Percentiles rank a stretch among this genome's conserved stretches.
Conservation (phyloP, 2,888 invertebrate species). For the Lordiphosa andalusiaca region DNA sequence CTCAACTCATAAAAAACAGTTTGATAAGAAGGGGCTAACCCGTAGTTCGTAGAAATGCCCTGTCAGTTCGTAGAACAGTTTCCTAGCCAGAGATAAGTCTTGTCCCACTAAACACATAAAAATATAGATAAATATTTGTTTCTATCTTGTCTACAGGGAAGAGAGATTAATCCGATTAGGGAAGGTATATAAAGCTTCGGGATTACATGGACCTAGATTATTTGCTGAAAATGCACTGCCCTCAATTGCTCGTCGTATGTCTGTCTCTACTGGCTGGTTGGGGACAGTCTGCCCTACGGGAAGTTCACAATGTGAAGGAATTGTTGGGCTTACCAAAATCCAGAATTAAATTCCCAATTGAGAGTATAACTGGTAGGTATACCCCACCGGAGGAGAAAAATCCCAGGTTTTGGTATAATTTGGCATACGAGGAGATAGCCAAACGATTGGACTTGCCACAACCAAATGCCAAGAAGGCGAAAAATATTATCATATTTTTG, state of each 20-base stretch:
- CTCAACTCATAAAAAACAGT: too few species aligned
- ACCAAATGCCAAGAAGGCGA: conserved; percentile 42
- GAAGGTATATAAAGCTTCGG: too few species aligned
- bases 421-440: conserved; percentile 47
- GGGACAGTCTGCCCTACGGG: conserved; percentile 13
- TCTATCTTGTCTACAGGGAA: too few species aligned
- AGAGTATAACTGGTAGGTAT: conserved; percentile 35
- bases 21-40: too few species aligned
- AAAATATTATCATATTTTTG: conserved; percentile 70
- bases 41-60: too few species aligned
- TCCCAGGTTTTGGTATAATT: conserved; percentile 53
- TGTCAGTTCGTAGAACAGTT: too few species aligned
- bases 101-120: too few species aligned
- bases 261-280: conserved; percentile 18
- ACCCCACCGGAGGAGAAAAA: conserved; percentile 57
- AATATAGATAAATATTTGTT: too few species aligned
- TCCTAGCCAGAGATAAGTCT: too few species aligned
- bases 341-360: conserved; percentile 15
- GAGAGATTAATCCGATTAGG: too few species aligned
- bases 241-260: conserved; percentile 11
- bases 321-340: not conserved
- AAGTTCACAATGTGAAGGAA: conserved; percentile 26
- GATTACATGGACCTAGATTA: not conserved
- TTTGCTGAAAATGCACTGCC: conserved; percentile 5
- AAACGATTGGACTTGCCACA: conserved; percentile 39